Percentiles rank a stretch among this genome's conserved stretches.
These are phyloP conservation scores for Oryzias woworae DNA, from an alignment of 2,113 vertebrate species.

Conservation along the genomic window DNA sequence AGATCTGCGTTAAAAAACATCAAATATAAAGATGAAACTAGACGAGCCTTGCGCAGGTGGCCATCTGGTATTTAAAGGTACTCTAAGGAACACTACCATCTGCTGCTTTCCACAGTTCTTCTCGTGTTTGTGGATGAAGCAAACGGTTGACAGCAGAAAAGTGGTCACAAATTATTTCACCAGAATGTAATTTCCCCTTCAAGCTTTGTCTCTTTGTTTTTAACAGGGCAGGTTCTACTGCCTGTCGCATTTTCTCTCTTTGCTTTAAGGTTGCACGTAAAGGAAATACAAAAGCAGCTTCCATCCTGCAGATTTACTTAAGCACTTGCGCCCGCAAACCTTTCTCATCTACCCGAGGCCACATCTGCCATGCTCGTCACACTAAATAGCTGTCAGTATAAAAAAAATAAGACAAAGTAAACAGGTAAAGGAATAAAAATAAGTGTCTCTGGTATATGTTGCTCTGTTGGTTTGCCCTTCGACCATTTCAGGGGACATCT, in stretches of 20 bases:
- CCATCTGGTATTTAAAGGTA: constrained; percentile 50
- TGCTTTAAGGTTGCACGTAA: neutral
- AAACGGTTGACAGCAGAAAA: constrained; percentile 35
- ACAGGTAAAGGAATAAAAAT: constrained; percentile 50
- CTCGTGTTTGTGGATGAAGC: constrained; percentile 49
- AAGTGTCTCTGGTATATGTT: constrained; percentile 30
- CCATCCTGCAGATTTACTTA: constrained; percentile 23
- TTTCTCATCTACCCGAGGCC: constrained; percentile 13
- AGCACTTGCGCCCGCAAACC: constrained; percentile 32
- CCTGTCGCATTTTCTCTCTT: no score
- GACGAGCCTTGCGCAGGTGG: constrained; percentile 48
- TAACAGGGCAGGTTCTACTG: no score
- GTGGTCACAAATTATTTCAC: neutral
- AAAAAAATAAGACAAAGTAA: constrained; percentile 33
- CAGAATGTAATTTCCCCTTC: no score
- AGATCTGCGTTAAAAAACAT: constrained; percentile 25
- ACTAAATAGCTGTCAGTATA: constrained; percentile 24
- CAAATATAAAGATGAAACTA: constrained; percentile 23
- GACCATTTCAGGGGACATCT: constrained; percentile 50
- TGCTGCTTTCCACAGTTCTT: constrained; percentile 45
- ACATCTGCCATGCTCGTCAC: constrained; percentile 4
- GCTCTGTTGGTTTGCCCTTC: constrained; percentile 28
- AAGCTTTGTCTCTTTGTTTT: no score
- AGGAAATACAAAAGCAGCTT: constrained; percentile 6
- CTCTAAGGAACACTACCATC: constrained; percentile 67